Percentiles rank a stretch among this genome's conserved stretches.
These are phyloP conservation scores for Spodoptera litura DNA, from an alignment of 1,140 invertebrate genomes.

Conservation along the genomic window DNA sequence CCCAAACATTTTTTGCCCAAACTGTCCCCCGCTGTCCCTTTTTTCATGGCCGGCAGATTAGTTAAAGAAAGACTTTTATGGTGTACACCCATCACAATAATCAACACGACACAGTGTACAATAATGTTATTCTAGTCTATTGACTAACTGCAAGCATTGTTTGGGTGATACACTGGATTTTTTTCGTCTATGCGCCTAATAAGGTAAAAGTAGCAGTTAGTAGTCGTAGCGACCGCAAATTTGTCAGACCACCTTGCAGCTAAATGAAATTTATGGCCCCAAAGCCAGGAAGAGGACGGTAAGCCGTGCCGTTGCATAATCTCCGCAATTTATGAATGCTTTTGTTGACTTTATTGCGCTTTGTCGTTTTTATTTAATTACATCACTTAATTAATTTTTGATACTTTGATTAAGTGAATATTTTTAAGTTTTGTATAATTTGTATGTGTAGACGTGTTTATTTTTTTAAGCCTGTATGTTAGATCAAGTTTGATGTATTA, in stretches of 20 bases:
- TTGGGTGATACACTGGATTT: constrained; percentile 38
- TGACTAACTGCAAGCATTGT: constrained; percentile 44
- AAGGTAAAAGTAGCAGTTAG: constrained; percentile 69
- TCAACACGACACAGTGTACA: constrained; percentile 57
- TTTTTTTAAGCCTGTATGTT: background rate
- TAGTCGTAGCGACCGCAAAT: constrained; percentile 81
- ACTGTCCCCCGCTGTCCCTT: constrained; percentile 34
- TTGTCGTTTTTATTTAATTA: constrained; percentile 62
- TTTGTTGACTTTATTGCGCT: constrained; percentile 73
- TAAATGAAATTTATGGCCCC: constrained; percentile 79
- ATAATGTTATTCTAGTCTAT: constrained; percentile 22
- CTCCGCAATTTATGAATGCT: constrained; percentile 76
- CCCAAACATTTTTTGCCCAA: constrained; percentile 64
- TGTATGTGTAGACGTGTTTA: too few relatives aligned
- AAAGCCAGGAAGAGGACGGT: constrained; percentile 76
- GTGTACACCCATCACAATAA: constrained; percentile 47
- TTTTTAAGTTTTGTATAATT: background rate
- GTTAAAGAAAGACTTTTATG: constrained; percentile 46
- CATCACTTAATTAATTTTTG: constrained; percentile 50
- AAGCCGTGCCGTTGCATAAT: constrained; percentile 82
- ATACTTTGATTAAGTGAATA: background rate
- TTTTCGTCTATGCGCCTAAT: constrained; percentile 67
- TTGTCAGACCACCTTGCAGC: constrained; percentile 84
- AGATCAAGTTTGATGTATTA: too few relatives aligned
- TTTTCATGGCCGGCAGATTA: constrained; percentile 42